Percentiles rank a stretch among this genome's conserved stretches.
Evolutionary conservation across 2,797 vertebrate genomes (phyloP).

Genomic region (Siniperca scherzeri): DNA sequence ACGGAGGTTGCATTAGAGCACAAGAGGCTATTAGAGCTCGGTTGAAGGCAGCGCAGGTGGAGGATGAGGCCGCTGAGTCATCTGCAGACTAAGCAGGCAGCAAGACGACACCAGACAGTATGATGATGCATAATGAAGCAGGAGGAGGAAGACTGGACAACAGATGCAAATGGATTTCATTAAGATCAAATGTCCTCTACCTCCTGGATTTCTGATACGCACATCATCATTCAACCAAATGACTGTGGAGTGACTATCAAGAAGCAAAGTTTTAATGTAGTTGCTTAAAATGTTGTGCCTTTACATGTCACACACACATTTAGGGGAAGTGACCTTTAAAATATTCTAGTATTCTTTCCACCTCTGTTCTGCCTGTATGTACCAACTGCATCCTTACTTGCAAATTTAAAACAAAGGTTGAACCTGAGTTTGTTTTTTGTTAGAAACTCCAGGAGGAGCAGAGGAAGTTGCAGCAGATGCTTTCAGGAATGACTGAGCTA

Average conservation of each 20-base stretch:
- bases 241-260: neutral
- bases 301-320: neutral
- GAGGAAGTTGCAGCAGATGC: neutral
- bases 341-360: too few species aligned
- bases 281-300: neutral
- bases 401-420: neutral
- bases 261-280: neutral
- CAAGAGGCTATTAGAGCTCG: slow-evolving; percentile 35
- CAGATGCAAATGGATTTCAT: neutral
- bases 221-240: neutral
- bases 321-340: too few species aligned
- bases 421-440: neutral
- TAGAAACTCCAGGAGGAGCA: neutral
- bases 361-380: neutral
- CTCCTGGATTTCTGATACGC: neutral
- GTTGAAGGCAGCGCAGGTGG: slow-evolving; percentile 21
- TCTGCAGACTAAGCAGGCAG: slow-evolving; percentile 29
- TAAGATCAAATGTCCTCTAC: neutral
- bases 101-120: slow-evolving; percentile 50
- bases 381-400: neutral
- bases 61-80: slow-evolving; percentile 59
- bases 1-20: slow-evolving; percentile 23
- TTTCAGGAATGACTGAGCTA: neutral
- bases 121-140: slow-evolving; percentile 8
- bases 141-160: slow-evolving; percentile 12